Evolutionary conservation across 2,113 vertebrate species (phyloP).

Genomic region (Pontoporia blainvillei): DNA sequence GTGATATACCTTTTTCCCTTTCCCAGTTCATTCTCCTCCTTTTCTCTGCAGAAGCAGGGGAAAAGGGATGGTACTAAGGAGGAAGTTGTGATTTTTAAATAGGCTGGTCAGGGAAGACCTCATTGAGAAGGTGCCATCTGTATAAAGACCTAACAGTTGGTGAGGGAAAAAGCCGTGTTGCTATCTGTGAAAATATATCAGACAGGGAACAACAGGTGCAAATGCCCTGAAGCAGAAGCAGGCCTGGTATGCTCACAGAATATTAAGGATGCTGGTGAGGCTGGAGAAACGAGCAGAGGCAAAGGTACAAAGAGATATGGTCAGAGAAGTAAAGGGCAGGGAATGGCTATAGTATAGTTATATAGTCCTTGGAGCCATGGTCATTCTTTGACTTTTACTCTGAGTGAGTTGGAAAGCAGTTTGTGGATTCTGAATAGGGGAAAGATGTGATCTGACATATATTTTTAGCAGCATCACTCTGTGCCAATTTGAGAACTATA

Average conservation of each 20-base stretch:
- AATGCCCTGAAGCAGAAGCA: not conserved
- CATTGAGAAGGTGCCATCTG: not conserved
- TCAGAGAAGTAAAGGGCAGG: not conserved
- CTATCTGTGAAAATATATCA: not conserved
- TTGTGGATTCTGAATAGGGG: not conserved
- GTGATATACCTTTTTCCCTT: not conserved
- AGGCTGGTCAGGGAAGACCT: not conserved
- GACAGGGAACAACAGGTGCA: not conserved
- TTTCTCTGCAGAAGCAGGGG: not conserved
- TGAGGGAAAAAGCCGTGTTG: not conserved
- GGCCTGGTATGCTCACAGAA: not conserved
- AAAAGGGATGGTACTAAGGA: not conserved
- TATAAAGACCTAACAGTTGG: not conserved
- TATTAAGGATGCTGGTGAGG: not conserved
- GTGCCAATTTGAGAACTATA: not conserved
- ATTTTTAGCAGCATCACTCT: not conserved
- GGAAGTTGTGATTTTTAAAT: not conserved
- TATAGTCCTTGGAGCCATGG: not conserved
- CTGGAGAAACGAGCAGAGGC: not conserved
- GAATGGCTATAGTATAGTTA: not conserved
- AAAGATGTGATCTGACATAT: not conserved
- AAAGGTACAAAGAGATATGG: not conserved
- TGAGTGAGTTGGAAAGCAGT: slow-evolving; percentile 25
- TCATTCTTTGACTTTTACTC: slow-evolving; percentile 42
- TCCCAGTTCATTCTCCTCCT: not conserved